These are phyloP conservation scores for Clarias magur DNA, from an alignment of 2,113 vertebrate species.

Conservation along the genomic window DNA sequence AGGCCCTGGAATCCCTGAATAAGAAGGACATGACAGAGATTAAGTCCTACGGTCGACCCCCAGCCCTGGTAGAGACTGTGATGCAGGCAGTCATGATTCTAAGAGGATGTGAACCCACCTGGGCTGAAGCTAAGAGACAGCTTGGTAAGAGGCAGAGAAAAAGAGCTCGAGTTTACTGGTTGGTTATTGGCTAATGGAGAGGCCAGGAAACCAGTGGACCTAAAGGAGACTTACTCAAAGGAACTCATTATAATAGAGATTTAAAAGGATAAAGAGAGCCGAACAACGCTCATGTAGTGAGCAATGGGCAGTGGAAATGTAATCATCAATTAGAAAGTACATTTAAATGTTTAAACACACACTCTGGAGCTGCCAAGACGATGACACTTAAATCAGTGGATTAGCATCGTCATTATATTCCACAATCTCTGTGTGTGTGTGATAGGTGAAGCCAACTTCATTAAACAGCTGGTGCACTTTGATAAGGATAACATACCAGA, in stretches of 20 bases:
- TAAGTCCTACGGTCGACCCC: conserved; percentile 85
- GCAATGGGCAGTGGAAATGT: conserved; percentile 33
- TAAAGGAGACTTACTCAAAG: conserved; percentile 15
- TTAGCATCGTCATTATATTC: not conserved
- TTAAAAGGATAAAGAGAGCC: not conserved
- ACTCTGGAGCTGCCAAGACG: not conserved
- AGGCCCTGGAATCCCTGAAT: conserved; percentile 89
- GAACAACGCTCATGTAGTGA: not conserved
- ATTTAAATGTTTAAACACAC: conserved; percentile 7
- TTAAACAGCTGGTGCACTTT: conserved; percentile 85
- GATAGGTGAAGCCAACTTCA: conserved; percentile 85
- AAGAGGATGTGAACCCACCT: conserved; percentile 81
- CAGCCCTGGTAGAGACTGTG: conserved; percentile 83
- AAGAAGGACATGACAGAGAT: conserved; percentile 92
- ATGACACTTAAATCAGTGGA: conserved; percentile 10
- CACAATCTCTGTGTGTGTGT: conserved; percentile 11
- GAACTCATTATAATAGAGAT: not conserved
- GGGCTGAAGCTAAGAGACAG: conserved; percentile 88
- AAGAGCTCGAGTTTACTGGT: not conserved
- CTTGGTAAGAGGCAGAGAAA: conserved; percentile 75
- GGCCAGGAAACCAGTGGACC: not conserved
- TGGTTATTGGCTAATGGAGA: not conserved
- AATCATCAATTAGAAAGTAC: not conserved
- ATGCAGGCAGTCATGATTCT: conserved; percentile 92
- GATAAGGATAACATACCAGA: conserved; percentile 89